Base-by-base conservation (phyloP, 2,113 vertebrate genomes). In the Tylochromis polylepis region DNA sequence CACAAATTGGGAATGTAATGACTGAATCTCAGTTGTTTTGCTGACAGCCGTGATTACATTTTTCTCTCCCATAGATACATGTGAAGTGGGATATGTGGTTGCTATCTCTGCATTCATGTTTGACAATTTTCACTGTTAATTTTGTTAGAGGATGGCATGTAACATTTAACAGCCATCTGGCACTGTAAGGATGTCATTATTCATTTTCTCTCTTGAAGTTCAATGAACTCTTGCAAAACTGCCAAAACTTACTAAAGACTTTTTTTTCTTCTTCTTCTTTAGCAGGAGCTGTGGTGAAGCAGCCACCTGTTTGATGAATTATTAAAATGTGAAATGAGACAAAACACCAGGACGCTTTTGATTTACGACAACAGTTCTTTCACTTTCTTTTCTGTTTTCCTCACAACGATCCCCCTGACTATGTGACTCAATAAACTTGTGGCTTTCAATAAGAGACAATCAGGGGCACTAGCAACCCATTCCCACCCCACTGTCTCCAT, bases 101-200 rank as follows among this genome's bases (percentile, higher is more conserved):
- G 38, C 34, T 67, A 20, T 46, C 5, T 5, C 55, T 79, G 70
- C 57, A 60, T 79, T 67, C 31, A 58, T 1, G 57, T 84, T 87
- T 82, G 82, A 89, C 55, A 38, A 12, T 89, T 62, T 77, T 70
- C 72, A 75, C 82, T 41, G 83, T 85, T 88, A 29, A 81, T 88
- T 88, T 80, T 56, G 84, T 67, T 67, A 29, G 11, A 79, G 67
- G 88, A 78, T 83, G 86, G 81, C 89, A 88, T 92, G 86, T 86
- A 88, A 89, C 87, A 89, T 86, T 92, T 59, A 92, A 80, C 77
- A 87, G 24, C 89, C 89, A 88, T 83, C 92, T 93, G 91, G 82
- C 70, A 12, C 84, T 60, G 51, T 46, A 31, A 78, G 79, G 49
- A 82, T 38, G 86, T 77, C 65, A 81, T 88, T 18, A 90, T 82